Evolutionary conservation across 2,888 invertebrate species (phyloP).

Genomic region (Mellilla xanthometata): DNA sequence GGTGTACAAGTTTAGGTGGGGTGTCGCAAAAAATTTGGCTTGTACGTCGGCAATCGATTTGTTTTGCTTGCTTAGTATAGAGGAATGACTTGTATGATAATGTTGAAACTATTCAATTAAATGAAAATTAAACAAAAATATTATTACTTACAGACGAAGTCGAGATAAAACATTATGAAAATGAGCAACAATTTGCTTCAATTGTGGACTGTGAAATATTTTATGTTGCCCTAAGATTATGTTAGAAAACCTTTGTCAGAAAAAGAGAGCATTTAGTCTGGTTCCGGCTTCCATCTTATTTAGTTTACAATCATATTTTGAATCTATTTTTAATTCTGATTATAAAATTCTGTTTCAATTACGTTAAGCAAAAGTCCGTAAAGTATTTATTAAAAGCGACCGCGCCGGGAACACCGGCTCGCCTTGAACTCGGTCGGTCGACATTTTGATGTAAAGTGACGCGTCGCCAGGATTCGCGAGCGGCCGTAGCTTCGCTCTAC

Average conservation of each 20-base stretch:
- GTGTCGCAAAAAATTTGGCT: slow-evolving; percentile 17
- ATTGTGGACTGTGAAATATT: no score
- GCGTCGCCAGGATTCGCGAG: slow-evolving; percentile 68
- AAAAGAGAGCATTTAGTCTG: slow-evolving; percentile 9
- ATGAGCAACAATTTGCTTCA: no score
- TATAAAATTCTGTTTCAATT: slow-evolving; percentile 22
- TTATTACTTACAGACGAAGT: no score
- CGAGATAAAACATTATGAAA: no score
- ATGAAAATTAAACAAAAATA: no score
- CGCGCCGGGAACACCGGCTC: slow-evolving; percentile 65
- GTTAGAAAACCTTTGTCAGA: neutral
- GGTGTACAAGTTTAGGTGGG: slow-evolving; percentile 7
- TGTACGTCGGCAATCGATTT: slow-evolving; percentile 2
- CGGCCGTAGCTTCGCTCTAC: slow-evolving; percentile 29
- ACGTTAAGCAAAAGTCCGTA: slow-evolving; percentile 23
- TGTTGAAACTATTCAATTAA: no score
- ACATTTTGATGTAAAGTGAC: slow-evolving; percentile 66
- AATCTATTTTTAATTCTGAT: slow-evolving; percentile 19
- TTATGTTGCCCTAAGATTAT: no score
- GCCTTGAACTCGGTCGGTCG: slow-evolving; percentile 76
- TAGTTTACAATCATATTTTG: slow-evolving; percentile 13
- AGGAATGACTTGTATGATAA: no score
- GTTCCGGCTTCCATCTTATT: slow-evolving; percentile 16
- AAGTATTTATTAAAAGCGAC: slow-evolving; percentile 39
- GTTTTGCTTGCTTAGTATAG: neutral